Base-by-base conservation (phyloP, 2,888 invertebrate genomes). In the Phania funesta region DNA sequence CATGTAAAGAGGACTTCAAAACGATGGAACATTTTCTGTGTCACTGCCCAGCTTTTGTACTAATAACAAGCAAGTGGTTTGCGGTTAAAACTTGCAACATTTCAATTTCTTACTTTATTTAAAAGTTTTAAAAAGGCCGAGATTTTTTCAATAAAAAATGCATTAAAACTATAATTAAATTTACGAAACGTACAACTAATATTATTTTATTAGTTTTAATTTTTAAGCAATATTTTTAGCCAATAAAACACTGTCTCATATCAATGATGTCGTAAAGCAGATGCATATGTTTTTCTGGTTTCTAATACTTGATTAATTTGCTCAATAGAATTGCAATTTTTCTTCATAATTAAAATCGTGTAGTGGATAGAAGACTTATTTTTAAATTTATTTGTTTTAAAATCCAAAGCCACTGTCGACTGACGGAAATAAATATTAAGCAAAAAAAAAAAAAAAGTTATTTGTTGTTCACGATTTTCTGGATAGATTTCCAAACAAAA, bases 371-470 rank as follows among this genome's bases (percentile, higher is more conserved):
- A 76, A 78, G 32, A 71, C 41, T 60, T 35, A 67, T 71, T 67
- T 52, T 60, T 16, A 18, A 48, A 64, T 58, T 50, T 44, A 35
- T 35, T 64, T 70, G 24, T 18, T 70, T 64, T 56, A 26, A 9
- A 26, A 62, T 24, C 41, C 73, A 71, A 76, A 76, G 65, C 54
- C 76, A 81, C 56, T 68, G 77, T 77, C 73, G 35, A 41, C 44
- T 81, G 81, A 81, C 81, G 81, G 81, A 81, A 81, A 81, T 77
- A 67, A 65, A 73, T 38, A 58, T 67, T 68, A 29, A 41, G 44
- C 26, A 18, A 56, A 68, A 48, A 68, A 54, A 16, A 11, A 44
- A 18, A n/a, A 26, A 60, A 60, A 44, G 6, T 4, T 4, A 26
- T 9, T 48, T 41, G 41, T 58, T 64, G 8, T 38, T 35, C 81